Evolutionary conservation across 2,888 invertebrate species (phyloP).

Genomic region (Nomada ferruginata): DNA sequence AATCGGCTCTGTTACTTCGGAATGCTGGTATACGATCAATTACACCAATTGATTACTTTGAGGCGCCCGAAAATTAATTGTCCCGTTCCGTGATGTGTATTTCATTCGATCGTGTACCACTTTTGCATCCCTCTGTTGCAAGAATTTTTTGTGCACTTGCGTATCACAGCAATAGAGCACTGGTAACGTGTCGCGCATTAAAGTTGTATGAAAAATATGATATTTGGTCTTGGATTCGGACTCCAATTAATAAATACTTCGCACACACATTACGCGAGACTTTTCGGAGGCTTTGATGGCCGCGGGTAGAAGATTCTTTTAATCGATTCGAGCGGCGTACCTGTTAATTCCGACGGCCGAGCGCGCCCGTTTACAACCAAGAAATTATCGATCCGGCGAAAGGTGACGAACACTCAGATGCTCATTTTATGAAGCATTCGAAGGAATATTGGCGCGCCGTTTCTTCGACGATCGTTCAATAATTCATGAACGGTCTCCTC

Average conservation of each 20-base stretch:
- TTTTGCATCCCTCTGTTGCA: too few relatives aligned
- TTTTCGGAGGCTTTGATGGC: slow-evolving; percentile 15
- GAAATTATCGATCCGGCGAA: slow-evolving; percentile 16
- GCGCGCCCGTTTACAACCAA: neutral
- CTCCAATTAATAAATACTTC: neutral
- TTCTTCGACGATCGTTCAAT: slow-evolving; percentile 45
- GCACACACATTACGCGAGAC: neutral
- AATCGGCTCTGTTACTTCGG: slow-evolving; percentile 6
- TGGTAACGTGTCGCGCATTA: too few relatives aligned
- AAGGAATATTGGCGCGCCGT: slow-evolving; percentile 40
- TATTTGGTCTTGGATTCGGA: too few relatives aligned
- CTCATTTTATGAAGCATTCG: slow-evolving; percentile 22
- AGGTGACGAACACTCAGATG: neutral
- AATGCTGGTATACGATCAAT: neutral
- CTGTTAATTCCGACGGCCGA: slow-evolving; percentile 1
- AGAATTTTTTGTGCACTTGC: too few relatives aligned
- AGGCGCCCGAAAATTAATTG: too few relatives aligned
- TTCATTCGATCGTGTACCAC: too few relatives aligned
- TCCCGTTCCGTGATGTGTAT: too few relatives aligned
- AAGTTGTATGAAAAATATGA: too few relatives aligned
- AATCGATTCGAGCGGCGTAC: slow-evolving; percentile 1
- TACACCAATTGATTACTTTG: neutral
- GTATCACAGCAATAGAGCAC: too few relatives aligned
- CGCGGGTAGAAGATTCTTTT: neutral
- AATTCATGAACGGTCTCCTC: slow-evolving; percentile 44